phyloP scores from a whole-genome alignment of 2,113 vertebrate species.

The Notechis scutatus region DNA sequence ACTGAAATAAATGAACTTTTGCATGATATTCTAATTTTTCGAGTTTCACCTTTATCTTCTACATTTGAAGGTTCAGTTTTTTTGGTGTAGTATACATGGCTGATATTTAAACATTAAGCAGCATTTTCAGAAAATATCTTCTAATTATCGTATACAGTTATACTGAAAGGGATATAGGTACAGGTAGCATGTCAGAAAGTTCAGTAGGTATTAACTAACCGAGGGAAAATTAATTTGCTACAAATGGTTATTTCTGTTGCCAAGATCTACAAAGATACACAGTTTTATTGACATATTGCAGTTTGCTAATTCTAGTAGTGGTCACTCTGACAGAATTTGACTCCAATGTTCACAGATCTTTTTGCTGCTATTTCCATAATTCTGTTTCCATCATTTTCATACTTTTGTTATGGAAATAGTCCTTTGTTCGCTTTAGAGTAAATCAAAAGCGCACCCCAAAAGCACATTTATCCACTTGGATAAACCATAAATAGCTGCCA shows the following conservation, averaged over 20 bases:
- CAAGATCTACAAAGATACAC: not conserved
- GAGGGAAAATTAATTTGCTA: not conserved
- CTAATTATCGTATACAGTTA: not conserved
- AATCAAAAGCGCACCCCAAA: conserved; percentile 31
- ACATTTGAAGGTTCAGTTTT: not conserved
- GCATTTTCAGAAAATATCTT: not conserved
- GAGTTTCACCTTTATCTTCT: not conserved
- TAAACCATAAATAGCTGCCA: conserved; percentile 45
- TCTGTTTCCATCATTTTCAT: not conserved
- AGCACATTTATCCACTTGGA: conserved; percentile 10
- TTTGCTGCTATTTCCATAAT: not conserved
- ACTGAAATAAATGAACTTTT: too few relatives aligned
- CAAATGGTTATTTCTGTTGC: not conserved
- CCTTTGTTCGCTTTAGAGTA: not conserved
- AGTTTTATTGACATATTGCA: not conserved
- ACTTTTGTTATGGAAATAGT: not conserved
- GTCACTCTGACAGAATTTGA: not conserved
- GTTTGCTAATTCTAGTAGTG: not conserved
- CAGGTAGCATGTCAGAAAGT: not conserved
- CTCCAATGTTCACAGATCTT: not conserved
- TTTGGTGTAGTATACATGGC: not conserved
- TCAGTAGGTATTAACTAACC: not conserved
- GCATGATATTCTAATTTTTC: too few relatives aligned
- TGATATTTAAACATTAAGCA: not conserved
- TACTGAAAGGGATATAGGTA: not conserved